Evolutionary conservation across 2,888 invertebrate species (phyloP).

Genomic region (Elmis aenea): DNA sequence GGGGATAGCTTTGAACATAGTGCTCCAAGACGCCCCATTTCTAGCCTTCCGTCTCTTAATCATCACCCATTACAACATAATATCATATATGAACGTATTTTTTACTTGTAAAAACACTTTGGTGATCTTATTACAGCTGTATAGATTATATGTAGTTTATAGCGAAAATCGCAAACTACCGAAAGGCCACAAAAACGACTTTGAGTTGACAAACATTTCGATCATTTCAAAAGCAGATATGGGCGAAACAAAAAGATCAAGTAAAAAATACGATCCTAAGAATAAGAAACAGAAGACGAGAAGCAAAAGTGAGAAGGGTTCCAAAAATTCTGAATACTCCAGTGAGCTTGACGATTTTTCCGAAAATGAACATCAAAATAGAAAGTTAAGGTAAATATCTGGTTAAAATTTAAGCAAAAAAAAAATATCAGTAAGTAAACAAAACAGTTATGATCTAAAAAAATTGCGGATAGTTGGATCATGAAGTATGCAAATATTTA

Average conservation of each 20-base stretch:
- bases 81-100: constrained; percentile 94
- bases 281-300: constrained; percentile 37
- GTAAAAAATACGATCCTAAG: constrained; percentile 38
- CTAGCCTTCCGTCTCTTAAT: constrained; percentile 79
- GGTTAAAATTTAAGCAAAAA: not conserved
- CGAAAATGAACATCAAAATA: constrained; percentile 23
- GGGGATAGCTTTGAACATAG: constrained; percentile 83
- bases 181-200: constrained; percentile 42
- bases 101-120: constrained; percentile 89
- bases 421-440: too few relatives aligned
- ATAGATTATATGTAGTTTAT: constrained; percentile 76
- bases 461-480: too few relatives aligned
- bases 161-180: constrained; percentile 56
- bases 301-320: constrained; percentile 16
- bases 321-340: constrained; percentile 5
- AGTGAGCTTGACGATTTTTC: constrained; percentile 30
- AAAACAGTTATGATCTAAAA: too few relatives aligned
- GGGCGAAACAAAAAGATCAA: constrained; percentile 37
- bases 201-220: constrained; percentile 49
- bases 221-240: constrained; percentile 49
- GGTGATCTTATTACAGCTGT: constrained; percentile 83
- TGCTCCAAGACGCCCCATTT: constrained; percentile 83
- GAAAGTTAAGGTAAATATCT: constrained; percentile 6
- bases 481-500: too few relatives aligned
- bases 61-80: constrained; percentile 80